phyloP scores from a whole-genome alignment of 2,113 vertebrate species.

The Thomomys bottae region DNA sequence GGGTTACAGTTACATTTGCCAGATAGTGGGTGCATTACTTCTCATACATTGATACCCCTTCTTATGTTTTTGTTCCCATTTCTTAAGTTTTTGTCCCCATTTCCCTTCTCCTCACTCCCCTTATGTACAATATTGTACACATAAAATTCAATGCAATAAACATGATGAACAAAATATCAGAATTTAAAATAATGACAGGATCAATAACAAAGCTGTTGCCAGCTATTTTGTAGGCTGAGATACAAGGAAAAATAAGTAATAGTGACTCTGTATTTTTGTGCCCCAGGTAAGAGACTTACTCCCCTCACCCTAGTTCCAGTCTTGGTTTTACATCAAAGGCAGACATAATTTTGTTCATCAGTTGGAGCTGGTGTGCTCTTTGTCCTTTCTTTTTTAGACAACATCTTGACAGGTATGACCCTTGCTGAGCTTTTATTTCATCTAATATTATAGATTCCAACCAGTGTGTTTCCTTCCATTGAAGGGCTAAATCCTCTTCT shows the following conservation, averaged over 20 bases:
- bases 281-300: not conserved
- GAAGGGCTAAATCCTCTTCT: constrained; percentile 15
- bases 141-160: constrained; percentile 31
- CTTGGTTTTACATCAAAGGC: not conserved
- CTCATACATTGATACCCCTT: no score
- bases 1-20: no score
- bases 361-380: not conserved
- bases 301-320: not conserved
- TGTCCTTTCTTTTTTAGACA: constrained; percentile 10
- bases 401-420: not conserved
- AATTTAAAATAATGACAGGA: not conserved
- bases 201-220: not conserved
- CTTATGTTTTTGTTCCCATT: no score
- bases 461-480: not conserved
- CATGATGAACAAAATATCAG: not conserved
- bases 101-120: no score
- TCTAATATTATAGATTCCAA: not conserved
- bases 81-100: no score
- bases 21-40: no score
- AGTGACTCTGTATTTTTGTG: not conserved
- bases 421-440: not conserved
- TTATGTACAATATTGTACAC: constrained; percentile 43
- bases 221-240: not conserved
- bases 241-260: not conserved
- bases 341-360: not conserved